A percentile compares a stretch with the other conserved stretches of the same genome.
Conservation (phyloP, 2,888 invertebrate genomes). For the Eledona agricola region DNA sequence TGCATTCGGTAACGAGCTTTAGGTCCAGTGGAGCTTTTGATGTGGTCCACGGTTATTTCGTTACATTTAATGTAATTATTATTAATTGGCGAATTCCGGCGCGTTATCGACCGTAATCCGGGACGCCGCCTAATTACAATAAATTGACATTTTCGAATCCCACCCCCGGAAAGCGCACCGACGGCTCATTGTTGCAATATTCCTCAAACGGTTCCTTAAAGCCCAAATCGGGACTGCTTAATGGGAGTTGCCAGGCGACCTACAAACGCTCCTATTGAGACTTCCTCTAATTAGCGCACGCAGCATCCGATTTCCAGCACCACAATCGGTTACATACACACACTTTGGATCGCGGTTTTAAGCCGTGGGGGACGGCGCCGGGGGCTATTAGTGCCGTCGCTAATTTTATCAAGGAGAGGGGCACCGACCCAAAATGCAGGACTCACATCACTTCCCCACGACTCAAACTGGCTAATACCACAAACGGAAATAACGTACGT, state of each 20-base stretch:
- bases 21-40: constrained; percentile 51
- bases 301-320: constrained; percentile 56
- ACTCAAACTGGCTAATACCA: too few relatives aligned
- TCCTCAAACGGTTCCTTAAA: constrained; percentile 23
- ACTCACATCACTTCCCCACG: too few relatives aligned
- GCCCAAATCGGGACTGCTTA: constrained; percentile 25
- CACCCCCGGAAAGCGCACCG: neutral
- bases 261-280: constrained; percentile 51
- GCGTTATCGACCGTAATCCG: constrained; percentile 16
- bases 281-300: constrained; percentile 57
- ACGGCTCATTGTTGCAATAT: constrained; percentile 10
- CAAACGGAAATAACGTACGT: too few relatives aligned
- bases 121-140: constrained; percentile 27
- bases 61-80: constrained; percentile 30
- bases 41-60: constrained; percentile 30
- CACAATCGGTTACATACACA: constrained; percentile 53
- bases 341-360: constrained; percentile 53
- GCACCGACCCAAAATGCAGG: too few relatives aligned
- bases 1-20: constrained; percentile 53
- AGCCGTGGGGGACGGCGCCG: constrained; percentile 43
- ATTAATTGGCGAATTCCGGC: constrained; percentile 20
- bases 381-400: constrained; percentile 22
- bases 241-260: constrained; percentile 53
- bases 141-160: constrained; percentile 27
- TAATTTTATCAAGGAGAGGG: too few relatives aligned